phyloP scores from a whole-genome alignment of 2,888 invertebrate species.

The Ophion ventricosus region DNA sequence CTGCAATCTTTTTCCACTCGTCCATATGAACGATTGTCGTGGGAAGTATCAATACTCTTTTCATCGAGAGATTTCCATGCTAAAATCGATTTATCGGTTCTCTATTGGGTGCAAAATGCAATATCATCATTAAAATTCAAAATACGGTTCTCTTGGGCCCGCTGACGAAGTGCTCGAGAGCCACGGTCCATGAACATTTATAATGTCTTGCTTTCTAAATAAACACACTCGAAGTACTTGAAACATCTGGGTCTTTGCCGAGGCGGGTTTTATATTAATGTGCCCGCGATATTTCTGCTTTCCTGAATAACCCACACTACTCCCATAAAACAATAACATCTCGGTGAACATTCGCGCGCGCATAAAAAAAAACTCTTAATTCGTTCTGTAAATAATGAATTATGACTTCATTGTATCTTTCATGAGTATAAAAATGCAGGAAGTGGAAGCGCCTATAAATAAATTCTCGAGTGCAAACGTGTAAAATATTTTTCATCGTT shows the following conservation, averaged over 20 bases:
- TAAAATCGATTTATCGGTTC: neutral
- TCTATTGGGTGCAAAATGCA: constrained; percentile 1
- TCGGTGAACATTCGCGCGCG: neutral
- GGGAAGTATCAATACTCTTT: no score
- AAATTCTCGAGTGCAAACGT: no score
- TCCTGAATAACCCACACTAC: constrained; percentile 24
- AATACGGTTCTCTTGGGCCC: constrained; percentile 39
- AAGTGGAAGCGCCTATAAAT: no score
- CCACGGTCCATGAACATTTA: constrained; percentile 42
- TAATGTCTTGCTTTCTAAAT: constrained; percentile 64
- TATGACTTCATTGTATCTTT: neutral
- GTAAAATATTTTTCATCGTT: neutral
- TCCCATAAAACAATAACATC: constrained; percentile 21
- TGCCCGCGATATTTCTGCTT: constrained; percentile 40
- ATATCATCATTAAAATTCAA: constrained; percentile 26
- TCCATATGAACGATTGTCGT: constrained; percentile 39
- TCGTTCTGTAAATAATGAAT: constrained; percentile 17
- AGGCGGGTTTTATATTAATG: constrained; percentile 26
- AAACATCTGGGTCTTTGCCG: constrained; percentile 39
- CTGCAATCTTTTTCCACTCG: neutral
- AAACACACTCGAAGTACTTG: constrained; percentile 52
- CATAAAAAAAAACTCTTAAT: neutral
- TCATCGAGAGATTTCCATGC: neutral
- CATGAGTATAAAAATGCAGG: neutral
- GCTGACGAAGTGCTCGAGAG: constrained; percentile 29